Percentiles rank a stretch among this genome's conserved stretches.
These are phyloP conservation scores for Drosophila koepferae DNA, from an alignment of 2,888 invertebrate species.

Conservation along the genomic window DNA sequence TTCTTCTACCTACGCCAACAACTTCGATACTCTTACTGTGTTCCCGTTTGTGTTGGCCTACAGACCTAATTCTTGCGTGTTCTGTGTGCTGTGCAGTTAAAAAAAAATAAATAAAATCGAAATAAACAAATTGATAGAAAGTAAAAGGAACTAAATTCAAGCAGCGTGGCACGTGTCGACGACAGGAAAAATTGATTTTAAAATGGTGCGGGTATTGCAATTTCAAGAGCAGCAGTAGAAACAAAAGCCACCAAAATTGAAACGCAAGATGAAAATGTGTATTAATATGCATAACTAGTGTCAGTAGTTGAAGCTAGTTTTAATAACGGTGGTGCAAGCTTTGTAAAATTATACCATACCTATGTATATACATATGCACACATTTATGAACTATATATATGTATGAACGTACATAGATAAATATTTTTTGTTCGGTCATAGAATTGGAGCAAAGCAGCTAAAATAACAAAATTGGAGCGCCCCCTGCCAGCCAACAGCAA, in stretches of 20 bases:
- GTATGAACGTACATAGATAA: constrained; percentile 5
- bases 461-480: constrained; percentile 61
- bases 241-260: constrained; percentile 31
- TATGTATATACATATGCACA: not conserved
- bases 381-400: constrained; percentile 17
- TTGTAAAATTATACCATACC: constrained; percentile 41
- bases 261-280: constrained; percentile 36
- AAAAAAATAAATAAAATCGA: constrained; percentile 50
- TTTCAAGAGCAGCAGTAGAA: constrained; percentile 34
- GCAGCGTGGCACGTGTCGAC: constrained; percentile 23
- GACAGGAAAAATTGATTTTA: constrained; percentile 39
- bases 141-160: constrained; percentile 46
- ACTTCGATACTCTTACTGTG: constrained; percentile 77
- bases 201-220: constrained; percentile 35
- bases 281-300: constrained; percentile 29
- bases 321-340: constrained; percentile 43
- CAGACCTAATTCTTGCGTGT: constrained; percentile 79
- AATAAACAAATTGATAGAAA: constrained; percentile 62
- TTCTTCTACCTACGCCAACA: constrained; percentile 81
- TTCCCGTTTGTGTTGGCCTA: constrained; percentile 81
- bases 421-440: constrained; percentile 69
- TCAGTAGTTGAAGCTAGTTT: constrained; percentile 23
- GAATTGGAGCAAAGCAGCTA: constrained; percentile 67
- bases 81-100: constrained; percentile 69
- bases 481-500: constrained; percentile 42